These are phyloP conservation scores for Pseudorasbora parva DNA, from an alignment of 2,113 vertebrate genomes.

Conservation along the genomic window DNA sequence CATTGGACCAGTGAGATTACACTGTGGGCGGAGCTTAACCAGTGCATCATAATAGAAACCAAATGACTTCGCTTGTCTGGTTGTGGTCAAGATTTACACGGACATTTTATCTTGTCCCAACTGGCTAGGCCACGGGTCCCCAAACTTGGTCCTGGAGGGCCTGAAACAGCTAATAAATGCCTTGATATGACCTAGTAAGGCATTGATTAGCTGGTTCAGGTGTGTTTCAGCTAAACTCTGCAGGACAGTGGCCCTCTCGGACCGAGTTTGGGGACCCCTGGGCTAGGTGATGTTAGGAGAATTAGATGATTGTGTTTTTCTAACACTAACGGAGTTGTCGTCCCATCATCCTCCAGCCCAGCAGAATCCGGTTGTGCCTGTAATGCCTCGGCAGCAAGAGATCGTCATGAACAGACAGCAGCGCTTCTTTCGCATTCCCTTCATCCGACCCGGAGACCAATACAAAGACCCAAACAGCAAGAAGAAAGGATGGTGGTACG, in stretches of 20 bases:
- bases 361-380: slow-evolving; percentile 81
- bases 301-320: not conserved
- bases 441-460: slow-evolving; percentile 92
- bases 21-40: no score
- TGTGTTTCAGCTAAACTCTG: no score
- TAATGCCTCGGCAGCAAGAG: slow-evolving; percentile 84
- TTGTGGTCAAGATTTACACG: not conserved
- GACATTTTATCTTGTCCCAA: no score
- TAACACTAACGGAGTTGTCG: not conserved
- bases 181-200: no score
- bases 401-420: slow-evolving; percentile 87
- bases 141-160: no score
- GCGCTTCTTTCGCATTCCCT: slow-evolving; percentile 96
- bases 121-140: no score
- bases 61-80: not conserved
- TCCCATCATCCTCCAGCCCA: slow-evolving; percentile 76
- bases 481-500: slow-evolving; percentile 99
- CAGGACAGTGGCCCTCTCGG: no score
- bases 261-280: no score
- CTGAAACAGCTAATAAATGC: no score
- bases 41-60: no score
- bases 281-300: not conserved
- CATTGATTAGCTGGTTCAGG: no score
- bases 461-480: slow-evolving; percentile 93
- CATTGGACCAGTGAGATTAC: no score